Percentiles rank a stretch among this genome's conserved stretches.
phyloP scores from a whole-genome alignment of 2,888 invertebrate genomes.

The Phaedon cochleariae region DNA sequence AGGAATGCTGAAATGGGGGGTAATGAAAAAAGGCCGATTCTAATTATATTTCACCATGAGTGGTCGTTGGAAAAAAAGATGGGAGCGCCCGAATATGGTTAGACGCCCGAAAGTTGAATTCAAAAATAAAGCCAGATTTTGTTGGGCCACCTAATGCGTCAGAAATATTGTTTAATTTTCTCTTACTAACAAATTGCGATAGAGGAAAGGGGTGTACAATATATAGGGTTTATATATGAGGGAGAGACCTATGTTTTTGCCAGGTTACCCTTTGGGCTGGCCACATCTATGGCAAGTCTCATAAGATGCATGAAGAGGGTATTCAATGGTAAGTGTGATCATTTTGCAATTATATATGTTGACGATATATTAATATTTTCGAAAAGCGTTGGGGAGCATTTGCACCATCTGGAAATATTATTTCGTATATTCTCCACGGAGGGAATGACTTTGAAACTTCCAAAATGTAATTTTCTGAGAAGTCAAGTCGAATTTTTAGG shows the following conservation, averaged over 20 bases:
- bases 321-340: background rate
- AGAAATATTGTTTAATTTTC: constrained; percentile 25
- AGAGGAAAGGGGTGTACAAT: constrained; percentile 28
- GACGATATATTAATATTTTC: constrained; percentile 21
- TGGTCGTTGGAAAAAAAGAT: constrained; percentile 32
- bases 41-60: constrained; percentile 24
- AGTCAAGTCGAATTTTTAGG: constrained; percentile 12
- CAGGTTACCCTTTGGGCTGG: constrained; percentile 12
- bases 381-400: background rate
- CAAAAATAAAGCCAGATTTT: constrained; percentile 25
- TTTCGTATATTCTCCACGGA: background rate
- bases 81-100: constrained; percentile 32
- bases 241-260: constrained; percentile 28
- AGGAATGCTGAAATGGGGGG: constrained; percentile 24
- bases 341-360: constrained; percentile 9
- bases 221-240: too few species aligned
- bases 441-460: constrained; percentile 19
- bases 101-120: constrained; percentile 31
- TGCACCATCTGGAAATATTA: background rate
- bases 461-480: constrained; percentile 16
- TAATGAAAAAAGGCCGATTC: constrained; percentile 24
- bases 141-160: constrained; percentile 26
- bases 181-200: constrained; percentile 37
- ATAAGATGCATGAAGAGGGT: constrained; percentile 7
- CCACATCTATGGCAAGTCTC: constrained; percentile 17